Evolutionary conservation across 2,888 invertebrate genomes (phyloP), one percentile per base, ranked within the genome.

Genomic region (Hedya salicella): DNA sequence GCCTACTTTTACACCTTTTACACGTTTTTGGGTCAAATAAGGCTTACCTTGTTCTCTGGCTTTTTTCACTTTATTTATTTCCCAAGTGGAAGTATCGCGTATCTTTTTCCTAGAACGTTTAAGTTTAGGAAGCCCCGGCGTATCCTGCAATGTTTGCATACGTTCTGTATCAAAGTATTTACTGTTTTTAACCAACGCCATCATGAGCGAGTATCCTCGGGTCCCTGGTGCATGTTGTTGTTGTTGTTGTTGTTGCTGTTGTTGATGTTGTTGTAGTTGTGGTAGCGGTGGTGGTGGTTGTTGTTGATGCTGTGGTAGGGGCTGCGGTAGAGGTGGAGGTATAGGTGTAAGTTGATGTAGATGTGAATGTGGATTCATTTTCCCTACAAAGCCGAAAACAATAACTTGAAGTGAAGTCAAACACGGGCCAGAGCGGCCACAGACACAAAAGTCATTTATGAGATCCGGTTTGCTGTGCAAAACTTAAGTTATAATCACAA

Each of bases 1-100:
- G 52, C 65, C 65, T 60, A 65, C 65, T 65, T 65, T 65, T 46
- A 65, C 65, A 3, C 65, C 65, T 65, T 65, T 65, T 60, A 65
- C 53, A 14, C 65, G 59, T 60, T 65, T 65, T 50, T 65, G 65
- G 52, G 65, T 65, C 59, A 65, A 60, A 53, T 65, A 65, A 16
- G 65, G 65, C 46, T 65, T 65, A 39, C 65, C 65, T 60, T 65
- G 52, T 46, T 65, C 65, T 19, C 65, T 65, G 14, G 65, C 65
- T 60, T 65, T 65, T 59, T 60, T 65, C 25, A 65, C 65, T 30
- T 65, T 65, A 44, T 65, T 65, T 65, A 65, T 65, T 60, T 65
- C 65, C 65, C 65, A 65, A 42, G 59, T 53, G n/a, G 65, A 46
- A 9, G 59, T 65, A 19, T 65, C 65, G 6, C 65, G 46, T 52